Conservation (phyloP, 2,113 vertebrate species). For the Chionis minor region DNA sequence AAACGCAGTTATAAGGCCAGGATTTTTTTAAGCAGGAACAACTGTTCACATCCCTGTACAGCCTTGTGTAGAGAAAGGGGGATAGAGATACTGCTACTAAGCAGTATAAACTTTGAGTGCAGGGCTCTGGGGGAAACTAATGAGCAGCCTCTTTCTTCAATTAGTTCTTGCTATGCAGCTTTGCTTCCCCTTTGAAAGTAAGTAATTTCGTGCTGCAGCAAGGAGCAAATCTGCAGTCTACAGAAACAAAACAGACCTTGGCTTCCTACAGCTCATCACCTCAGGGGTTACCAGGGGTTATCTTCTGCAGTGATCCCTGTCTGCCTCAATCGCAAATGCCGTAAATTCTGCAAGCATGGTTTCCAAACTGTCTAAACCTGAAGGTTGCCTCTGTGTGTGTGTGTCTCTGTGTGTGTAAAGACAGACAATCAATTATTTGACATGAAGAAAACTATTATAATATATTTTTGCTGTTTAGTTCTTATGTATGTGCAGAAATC, state of each 20-base stretch:
- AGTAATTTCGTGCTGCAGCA: background rate
- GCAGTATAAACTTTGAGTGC: background rate
- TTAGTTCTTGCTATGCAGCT: background rate
- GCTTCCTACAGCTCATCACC: background rate
- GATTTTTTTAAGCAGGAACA: background rate
- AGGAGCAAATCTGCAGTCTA: background rate
- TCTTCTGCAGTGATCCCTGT: background rate
- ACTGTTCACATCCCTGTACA: background rate
- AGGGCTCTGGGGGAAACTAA: background rate
- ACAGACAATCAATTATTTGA: background rate
- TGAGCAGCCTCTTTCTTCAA: background rate
- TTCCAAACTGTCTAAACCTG: background rate
- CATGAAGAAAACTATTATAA: background rate
- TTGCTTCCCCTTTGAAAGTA: background rate
- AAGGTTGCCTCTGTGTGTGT: background rate
- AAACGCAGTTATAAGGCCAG: background rate
- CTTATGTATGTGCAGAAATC: background rate
- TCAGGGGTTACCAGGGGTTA: background rate
- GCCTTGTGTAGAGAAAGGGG: background rate
- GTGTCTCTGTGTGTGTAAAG: rapidly evolving
- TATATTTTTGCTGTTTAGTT: background rate
- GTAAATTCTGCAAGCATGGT: background rate
- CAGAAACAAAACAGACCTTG: background rate
- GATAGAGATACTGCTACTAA: background rate
- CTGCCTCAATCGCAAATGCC: background rate